phyloP scores from a whole-genome alignment of 2,113 vertebrate genomes.

The Phrynosoma blainvillii region DNA sequence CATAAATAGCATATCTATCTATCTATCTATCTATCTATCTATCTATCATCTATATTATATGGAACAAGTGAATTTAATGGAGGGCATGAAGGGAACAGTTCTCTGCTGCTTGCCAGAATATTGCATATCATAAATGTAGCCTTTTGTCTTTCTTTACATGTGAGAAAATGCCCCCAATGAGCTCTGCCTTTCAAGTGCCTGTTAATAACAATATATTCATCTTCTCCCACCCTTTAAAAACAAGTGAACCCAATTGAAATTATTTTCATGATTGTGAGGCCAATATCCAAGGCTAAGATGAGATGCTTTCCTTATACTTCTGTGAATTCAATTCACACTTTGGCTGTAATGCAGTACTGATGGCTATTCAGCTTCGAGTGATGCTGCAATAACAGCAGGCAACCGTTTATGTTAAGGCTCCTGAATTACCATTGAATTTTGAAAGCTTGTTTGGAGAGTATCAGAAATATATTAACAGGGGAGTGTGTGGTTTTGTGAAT shows the following conservation, averaged over 20 bases:
- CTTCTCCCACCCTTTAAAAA: not conserved
- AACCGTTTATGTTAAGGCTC: not conserved
- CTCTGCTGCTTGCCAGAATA: no score
- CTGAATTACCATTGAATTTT: not conserved
- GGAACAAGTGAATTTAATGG: not conserved
- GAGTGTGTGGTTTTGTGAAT: not conserved
- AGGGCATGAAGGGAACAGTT: no score
- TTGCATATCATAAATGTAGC: no score
- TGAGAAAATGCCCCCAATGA: not conserved
- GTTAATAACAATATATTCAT: not conserved
- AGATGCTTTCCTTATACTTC: not conserved
- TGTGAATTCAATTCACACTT: not conserved
- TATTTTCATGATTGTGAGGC: not conserved
- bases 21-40: no score
- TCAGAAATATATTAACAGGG: conserved; percentile 9
- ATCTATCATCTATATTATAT: no score
- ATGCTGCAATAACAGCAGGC: not conserved
- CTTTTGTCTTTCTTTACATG: not conserved
- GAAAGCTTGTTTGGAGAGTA: not conserved
- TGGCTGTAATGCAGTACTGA: not conserved
- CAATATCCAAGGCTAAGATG: not conserved
- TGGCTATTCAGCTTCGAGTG: not conserved
- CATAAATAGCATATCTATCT: not conserved
- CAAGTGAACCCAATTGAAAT: conserved; percentile 2
- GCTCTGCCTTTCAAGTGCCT: not conserved